Evolutionary conservation across 92 coral and sea anemone genomes (phyloP).

Genomic region (Diadumene lineata): DNA sequence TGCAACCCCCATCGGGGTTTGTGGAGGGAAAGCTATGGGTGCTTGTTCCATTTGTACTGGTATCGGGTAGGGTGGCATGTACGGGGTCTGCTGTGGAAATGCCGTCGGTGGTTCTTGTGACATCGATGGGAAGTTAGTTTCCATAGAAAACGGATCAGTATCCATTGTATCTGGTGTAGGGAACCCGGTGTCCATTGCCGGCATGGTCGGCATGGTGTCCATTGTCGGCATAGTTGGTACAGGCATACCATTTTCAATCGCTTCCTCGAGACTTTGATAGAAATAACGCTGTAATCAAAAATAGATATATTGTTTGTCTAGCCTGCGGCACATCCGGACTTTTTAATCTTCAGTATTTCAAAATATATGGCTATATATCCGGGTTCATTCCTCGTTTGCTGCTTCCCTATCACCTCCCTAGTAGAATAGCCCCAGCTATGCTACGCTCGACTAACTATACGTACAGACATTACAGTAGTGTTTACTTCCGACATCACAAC

Average conservation of each 20-base stretch:
- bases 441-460: too few species aligned
- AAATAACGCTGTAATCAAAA: background rate
- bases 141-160: background rate
- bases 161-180: slow-evolving; percentile 7
- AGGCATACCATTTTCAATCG: background rate
- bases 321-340: too few species aligned
- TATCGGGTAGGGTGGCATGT: slow-evolving; percentile 1
- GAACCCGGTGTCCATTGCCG: background rate
- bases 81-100: slow-evolving; percentile 5
- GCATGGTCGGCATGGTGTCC: slow-evolving; percentile 2
- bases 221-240: slow-evolving; percentile 15
- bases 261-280: background rate
- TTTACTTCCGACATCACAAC: too few species aligned
- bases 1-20: background rate
- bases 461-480: too few species aligned
- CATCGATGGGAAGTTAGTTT: slow-evolving; percentile 3
- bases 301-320: background rate
- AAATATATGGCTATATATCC: too few species aligned
- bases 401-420: too few species aligned
- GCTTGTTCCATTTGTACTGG: slow-evolving; percentile 3
- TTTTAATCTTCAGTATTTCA: too few species aligned
- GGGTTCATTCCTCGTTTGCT: too few species aligned
- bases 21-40: background rate
- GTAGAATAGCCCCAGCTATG: too few species aligned
- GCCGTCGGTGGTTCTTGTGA: slow-evolving; percentile 2